These are phyloP conservation scores for Plotosus lineatus DNA, from an alignment of 2,113 vertebrate species.

Conservation along the genomic window DNA sequence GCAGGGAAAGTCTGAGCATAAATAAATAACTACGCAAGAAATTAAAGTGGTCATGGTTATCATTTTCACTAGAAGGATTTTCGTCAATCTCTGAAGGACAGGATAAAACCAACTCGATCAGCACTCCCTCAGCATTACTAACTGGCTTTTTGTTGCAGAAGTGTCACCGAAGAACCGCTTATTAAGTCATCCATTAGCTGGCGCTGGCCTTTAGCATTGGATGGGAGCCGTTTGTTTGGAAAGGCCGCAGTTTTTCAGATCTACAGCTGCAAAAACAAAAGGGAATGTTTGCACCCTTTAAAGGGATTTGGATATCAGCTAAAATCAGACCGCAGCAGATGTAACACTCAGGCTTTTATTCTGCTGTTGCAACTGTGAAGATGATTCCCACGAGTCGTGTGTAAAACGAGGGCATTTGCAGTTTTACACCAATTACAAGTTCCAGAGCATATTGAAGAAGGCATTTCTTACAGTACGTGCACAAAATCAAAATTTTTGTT, in stretches of 20 bases:
- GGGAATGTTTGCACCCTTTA: conserved; percentile 14
- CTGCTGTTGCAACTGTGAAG: conserved; percentile 3
- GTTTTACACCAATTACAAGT: background rate
- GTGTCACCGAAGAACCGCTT: conserved; percentile 22
- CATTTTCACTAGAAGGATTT: conserved; percentile 5
- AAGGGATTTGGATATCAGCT: conserved; percentile 21
- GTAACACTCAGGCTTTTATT: background rate
- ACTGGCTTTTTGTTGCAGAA: conserved; percentile 6
- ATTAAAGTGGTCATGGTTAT: conserved; percentile 8
- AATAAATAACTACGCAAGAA: conserved; percentile 45
- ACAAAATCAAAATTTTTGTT: background rate
- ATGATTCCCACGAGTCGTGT: background rate
- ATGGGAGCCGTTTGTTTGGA: conserved; percentile 20
- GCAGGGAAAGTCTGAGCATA: conserved; percentile 27
- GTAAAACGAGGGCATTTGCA: background rate
- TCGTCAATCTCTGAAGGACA: conserved; percentile 18
- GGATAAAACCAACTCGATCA: conserved; percentile 18
- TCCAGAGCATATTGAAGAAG: background rate
- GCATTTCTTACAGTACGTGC: background rate
- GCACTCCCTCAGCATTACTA: conserved; percentile 4
- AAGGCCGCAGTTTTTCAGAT: conserved; percentile 1
- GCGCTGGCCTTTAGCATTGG: background rate
- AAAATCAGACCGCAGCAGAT: conserved; percentile 24
- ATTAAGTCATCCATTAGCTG: conserved; percentile 28
- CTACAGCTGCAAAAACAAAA: conserved; percentile 34